Percentiles rank a stretch among this genome's conserved stretches.
Evolutionary conservation across 2,888 invertebrate genomes (phyloP).

Genomic region (Pristionchus entomophagus): DNA sequence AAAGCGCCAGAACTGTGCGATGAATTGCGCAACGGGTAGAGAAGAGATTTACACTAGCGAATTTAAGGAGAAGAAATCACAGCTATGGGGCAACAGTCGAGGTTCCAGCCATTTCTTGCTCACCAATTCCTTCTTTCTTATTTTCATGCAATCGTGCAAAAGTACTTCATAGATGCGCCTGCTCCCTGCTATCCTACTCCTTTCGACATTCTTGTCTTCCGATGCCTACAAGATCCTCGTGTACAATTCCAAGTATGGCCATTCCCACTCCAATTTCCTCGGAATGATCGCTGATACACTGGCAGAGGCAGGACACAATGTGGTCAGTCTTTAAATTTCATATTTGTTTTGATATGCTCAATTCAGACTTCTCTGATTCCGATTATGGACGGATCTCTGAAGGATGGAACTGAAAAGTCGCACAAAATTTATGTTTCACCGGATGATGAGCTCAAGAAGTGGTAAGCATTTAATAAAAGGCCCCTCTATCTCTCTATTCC

Average conservation of each 20-base stretch:
- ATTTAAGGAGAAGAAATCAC: neutral
- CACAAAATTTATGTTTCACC: conserved; percentile 1
- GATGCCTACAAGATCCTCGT: conserved; percentile 25
- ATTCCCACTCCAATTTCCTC: conserved; percentile 11
- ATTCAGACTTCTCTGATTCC: conserved; percentile 38
- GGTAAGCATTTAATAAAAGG: too few relatives aligned
- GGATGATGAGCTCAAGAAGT: neutral
- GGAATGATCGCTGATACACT: conserved; percentile 22
- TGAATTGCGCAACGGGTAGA: neutral
- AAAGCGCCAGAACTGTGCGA: neutral
- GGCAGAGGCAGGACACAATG: conserved; percentile 14
- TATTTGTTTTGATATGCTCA: neutral
- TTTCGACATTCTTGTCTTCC: neutral
- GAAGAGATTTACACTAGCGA: neutral
- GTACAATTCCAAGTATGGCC: conserved; percentile 22
- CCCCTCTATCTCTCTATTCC: too few relatives aligned
- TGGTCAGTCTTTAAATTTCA: neutral
- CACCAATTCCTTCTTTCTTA: neutral
- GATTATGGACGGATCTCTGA: neutral
- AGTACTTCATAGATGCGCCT: neutral
- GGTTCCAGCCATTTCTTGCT: neutral
- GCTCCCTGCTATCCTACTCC: neutral
- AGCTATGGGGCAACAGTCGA: neutral
- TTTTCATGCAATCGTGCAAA: neutral
- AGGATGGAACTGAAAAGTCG: conserved; percentile 6